Evolutionary conservation across 2,113 vertebrate species (phyloP).

Genomic region (Crotalus helleri): DNA sequence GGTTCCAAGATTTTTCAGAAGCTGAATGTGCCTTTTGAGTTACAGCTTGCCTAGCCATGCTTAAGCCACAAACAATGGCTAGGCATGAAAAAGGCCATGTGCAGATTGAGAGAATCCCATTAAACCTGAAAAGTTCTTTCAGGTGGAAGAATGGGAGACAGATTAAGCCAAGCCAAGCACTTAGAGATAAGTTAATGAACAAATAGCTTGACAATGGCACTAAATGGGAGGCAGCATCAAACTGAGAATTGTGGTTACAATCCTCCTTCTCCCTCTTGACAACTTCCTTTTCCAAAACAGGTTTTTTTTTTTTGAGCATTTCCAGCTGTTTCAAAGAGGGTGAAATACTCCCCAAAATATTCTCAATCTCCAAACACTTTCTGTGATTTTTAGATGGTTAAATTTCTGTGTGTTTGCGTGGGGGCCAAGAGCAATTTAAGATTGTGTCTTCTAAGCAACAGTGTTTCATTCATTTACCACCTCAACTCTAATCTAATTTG

Average conservation of each 20-base stretch:
- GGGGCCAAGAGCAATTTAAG: not conserved
- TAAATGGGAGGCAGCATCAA: not conserved
- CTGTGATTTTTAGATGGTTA: not conserved
- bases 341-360: too few species aligned
- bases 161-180: not conserved
- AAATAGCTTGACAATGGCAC: not conserved
- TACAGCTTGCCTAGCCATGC: not conserved
- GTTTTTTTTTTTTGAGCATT: not conserved
- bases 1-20: not conserved
- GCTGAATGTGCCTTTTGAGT: not conserved
- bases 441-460: not conserved
- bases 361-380: not conserved
- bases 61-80: not conserved
- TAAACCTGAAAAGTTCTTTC: not conserved
- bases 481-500: not conserved
- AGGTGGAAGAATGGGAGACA: not conserved
- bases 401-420: not conserved
- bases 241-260: not conserved
- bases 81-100: not conserved
- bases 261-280: not conserved
- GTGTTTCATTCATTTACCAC: not conserved
- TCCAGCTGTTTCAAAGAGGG: not conserved
- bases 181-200: not conserved
- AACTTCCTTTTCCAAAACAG: not conserved
- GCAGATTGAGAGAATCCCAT: not conserved